Conservation (phyloP, 2,888 invertebrate genomes). For the Pristionchus arcanus region DNA sequence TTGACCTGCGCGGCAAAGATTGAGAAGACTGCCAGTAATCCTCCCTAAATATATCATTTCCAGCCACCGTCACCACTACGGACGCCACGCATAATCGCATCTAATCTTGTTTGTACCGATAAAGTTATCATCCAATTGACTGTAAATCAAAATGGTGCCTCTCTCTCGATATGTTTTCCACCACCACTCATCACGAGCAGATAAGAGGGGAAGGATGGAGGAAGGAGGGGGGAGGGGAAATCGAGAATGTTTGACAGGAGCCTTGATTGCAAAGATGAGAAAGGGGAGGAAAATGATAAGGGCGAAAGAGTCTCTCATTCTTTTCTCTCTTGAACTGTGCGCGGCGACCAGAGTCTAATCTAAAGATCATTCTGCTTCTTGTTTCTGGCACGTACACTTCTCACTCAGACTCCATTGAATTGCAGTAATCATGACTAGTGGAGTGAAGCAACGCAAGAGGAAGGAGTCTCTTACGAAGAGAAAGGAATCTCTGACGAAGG, state of each 20-base stretch:
- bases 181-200: not conserved
- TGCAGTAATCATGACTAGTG: slow-evolving; percentile 27
- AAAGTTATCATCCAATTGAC: slow-evolving; percentile 19
- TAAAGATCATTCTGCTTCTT: not conserved
- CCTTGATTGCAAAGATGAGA: not conserved
- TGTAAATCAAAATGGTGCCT: slow-evolving; percentile 20
- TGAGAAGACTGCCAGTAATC: not conserved
- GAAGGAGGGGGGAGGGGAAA: not conserved
- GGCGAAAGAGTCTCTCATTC: slow-evolving; percentile 1
- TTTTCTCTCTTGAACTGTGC: not conserved
- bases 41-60: not conserved
- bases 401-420: not conserved
- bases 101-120: slow-evolving; percentile 37
- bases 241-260: slow-evolving; percentile 32
- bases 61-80: slow-evolving; percentile 42
- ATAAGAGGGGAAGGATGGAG: not conserved
- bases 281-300: not conserved
- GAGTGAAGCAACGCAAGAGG: not conserved
- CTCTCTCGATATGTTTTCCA: not conserved
- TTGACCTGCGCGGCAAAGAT: not conserved
- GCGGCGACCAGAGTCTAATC: not conserved
- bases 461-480: slow-evolving; percentile 19
- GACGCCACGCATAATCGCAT: not conserved
- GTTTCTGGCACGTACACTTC: not conserved
- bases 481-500: not conserved